phyloP scores from a whole-genome alignment of 2,113 vertebrate genomes.

The Cynocephalus volans region DNA sequence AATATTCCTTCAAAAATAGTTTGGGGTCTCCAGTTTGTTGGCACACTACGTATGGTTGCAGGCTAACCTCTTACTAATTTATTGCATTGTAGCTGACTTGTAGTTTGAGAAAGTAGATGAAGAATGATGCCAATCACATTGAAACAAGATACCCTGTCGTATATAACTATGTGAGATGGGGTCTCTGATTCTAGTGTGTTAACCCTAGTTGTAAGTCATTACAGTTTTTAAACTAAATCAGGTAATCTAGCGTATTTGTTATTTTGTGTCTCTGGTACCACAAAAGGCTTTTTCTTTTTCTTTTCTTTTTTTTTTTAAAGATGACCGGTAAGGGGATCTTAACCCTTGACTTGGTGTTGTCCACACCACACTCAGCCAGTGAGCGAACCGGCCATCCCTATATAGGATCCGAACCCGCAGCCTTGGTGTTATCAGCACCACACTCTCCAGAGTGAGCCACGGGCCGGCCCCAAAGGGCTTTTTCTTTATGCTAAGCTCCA shows the following conservation, averaged over 20 bases:
- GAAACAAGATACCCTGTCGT: not conserved
- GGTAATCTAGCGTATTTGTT: not conserved
- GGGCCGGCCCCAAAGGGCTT: not conserved
- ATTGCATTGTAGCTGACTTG: rapidly evolving
- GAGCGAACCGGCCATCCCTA: too few relatives aligned
- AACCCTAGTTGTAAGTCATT: not conserved
- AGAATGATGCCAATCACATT: not conserved
- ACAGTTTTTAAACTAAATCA: not conserved
- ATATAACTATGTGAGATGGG: too few relatives aligned
- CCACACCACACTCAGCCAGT: too few relatives aligned
- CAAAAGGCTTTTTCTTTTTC: not conserved
- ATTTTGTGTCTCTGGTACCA: not conserved
- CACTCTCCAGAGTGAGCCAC: too few relatives aligned
- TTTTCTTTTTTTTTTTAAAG: too few relatives aligned
- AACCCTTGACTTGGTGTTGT: too few relatives aligned
- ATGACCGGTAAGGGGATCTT: too few relatives aligned
- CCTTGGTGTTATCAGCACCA: too few relatives aligned
- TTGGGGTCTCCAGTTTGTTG: not conserved
- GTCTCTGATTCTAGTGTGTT: rapidly evolving
- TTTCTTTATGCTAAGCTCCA: not conserved
- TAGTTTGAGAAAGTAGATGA: not conserved
- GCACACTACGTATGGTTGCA: not conserved
- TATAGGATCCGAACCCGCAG: too few relatives aligned
- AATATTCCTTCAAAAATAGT: not conserved
- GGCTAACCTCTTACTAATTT: not conserved